A percentile compares a stretch with the other conserved stretches of the same genome.
Conservation (phyloP, 2,888 invertebrate species). For the Agonopterix alstromeriana region DNA sequence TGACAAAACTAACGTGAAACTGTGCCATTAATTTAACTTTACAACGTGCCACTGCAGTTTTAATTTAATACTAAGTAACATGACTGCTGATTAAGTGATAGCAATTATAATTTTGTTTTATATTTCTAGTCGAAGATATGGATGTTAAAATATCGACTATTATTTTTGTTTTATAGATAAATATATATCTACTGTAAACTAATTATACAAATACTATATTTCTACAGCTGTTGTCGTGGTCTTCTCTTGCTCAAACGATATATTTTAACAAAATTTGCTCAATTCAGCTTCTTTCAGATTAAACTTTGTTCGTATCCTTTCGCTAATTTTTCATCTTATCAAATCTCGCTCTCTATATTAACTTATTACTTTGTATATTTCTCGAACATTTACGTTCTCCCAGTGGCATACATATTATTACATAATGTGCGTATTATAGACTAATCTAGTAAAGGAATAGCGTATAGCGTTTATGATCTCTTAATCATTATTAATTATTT, state of each 20-base stretch:
- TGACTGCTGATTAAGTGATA: slow-evolving; percentile 73
- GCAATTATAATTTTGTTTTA: slow-evolving; percentile 60
- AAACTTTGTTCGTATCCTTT: slow-evolving; percentile 1
- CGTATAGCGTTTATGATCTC: slow-evolving; percentile 73
- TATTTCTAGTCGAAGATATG: slow-evolving; percentile 71
- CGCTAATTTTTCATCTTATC: not conserved
- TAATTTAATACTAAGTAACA: slow-evolving; percentile 65
- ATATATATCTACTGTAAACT: slow-evolving; percentile 34
- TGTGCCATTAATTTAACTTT: slow-evolving; percentile 76
- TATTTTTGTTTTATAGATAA: slow-evolving; percentile 36
- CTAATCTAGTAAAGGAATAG: slow-evolving; percentile 67
- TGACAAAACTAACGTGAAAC: slow-evolving; percentile 74
- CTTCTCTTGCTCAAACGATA: slow-evolving; percentile 69
- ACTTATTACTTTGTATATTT: slow-evolving; percentile 36
- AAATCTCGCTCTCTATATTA: slow-evolving; percentile 14
- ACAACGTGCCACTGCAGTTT: slow-evolving; percentile 70
- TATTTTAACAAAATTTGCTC: slow-evolving; percentile 73
- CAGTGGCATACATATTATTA: slow-evolving; percentile 59
- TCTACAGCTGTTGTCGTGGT: slow-evolving; percentile 58
- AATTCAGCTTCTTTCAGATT: slow-evolving; percentile 42
- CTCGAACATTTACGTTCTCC: slow-evolving; percentile 35
- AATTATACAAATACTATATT: slow-evolving; percentile 18
- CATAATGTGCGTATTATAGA: slow-evolving; percentile 61
- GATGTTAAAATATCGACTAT: slow-evolving; percentile 53
- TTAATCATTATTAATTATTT: slow-evolving; percentile 76